Percentiles rank a stretch among this genome's conserved stretches.
Evolutionary conservation across 2,797 vertebrate genomes (phyloP).

Genomic region (Lepilemur septentrionalis): DNA sequence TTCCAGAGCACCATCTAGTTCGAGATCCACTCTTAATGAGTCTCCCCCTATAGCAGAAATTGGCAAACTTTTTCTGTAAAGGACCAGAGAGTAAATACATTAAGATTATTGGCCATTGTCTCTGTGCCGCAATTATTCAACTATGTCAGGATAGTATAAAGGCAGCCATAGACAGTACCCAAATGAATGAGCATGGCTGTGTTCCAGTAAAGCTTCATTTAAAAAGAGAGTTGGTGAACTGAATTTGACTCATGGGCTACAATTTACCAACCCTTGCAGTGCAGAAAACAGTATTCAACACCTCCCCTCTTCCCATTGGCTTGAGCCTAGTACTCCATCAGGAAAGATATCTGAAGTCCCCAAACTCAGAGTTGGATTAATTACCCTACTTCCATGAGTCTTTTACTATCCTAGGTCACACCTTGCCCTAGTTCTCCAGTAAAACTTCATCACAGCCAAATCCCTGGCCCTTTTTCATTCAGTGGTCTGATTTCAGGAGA

Average conservation of each 20-base stretch:
- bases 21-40: neutral
- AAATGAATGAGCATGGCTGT: neutral
- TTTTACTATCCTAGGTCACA: neutral
- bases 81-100: neutral
- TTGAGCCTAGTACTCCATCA: neutral
- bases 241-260: neutral
- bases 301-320: neutral
- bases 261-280: neutral
- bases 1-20: neutral
- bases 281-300: neutral
- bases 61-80: neutral
- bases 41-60: neutral
- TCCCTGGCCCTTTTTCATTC: neutral
- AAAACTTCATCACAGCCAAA: neutral
- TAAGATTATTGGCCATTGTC: neutral
- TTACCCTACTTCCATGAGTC: fast-evolving
- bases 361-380: neutral
- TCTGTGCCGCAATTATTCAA: neutral
- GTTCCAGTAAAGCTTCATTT: neutral
- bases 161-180: neutral
- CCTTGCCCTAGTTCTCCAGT: neutral
- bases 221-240: neutral
- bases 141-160: neutral
- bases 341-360: neutral
- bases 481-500: neutral